Evolutionary conservation across 2,888 invertebrate species (phyloP).

Genomic region (Rhamnusium bicolor): DNA sequence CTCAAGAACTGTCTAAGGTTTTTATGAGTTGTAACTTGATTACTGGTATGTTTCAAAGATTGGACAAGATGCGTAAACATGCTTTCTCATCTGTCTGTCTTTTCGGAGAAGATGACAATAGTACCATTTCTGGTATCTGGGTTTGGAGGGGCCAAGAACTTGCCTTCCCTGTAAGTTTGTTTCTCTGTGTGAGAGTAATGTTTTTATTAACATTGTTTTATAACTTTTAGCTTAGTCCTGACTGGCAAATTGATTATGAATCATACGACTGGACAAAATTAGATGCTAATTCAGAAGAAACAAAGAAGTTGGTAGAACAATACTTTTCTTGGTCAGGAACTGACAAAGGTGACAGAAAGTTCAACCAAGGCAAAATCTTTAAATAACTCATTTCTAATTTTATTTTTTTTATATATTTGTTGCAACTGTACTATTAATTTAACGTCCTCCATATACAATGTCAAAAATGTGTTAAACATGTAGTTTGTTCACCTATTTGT

Average conservation of each 20-base stretch:
- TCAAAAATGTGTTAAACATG: not conserved
- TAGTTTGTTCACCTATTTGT: conserved; percentile 24
- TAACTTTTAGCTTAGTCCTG: conserved; percentile 82
- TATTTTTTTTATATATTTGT: conserved; percentile 1
- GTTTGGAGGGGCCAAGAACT: conserved; percentile 97
- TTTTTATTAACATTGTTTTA: conserved; percentile 26
- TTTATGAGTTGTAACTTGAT: conserved; percentile 98
- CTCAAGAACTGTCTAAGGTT: conserved; percentile 86
- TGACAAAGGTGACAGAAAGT: conserved; percentile 90
- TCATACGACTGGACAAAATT: conserved; percentile 96
- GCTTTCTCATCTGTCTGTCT: conserved; percentile 95
- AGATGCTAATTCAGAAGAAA: conserved; percentile 84
- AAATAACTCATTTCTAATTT: conserved; percentile 77
- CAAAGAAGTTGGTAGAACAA: conserved; percentile 89
- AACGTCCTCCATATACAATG: conserved; percentile 2
- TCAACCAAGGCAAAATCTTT: conserved; percentile 99
- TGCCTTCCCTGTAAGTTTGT: conserved; percentile 85
- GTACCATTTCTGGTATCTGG: conserved; percentile 97
- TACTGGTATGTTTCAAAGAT: conserved; percentile 96
- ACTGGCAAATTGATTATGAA: conserved; percentile 98
- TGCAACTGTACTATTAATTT: conserved; percentile 22
- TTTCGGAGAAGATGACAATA: conserved; percentile 94
- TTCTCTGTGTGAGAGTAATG: not conserved
- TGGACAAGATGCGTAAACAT: conserved; percentile 98
- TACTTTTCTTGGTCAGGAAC: conserved; percentile 93